Base-by-base conservation (phyloP, 64 coral and sea anemone species). In the Montipora cactus region DNA sequence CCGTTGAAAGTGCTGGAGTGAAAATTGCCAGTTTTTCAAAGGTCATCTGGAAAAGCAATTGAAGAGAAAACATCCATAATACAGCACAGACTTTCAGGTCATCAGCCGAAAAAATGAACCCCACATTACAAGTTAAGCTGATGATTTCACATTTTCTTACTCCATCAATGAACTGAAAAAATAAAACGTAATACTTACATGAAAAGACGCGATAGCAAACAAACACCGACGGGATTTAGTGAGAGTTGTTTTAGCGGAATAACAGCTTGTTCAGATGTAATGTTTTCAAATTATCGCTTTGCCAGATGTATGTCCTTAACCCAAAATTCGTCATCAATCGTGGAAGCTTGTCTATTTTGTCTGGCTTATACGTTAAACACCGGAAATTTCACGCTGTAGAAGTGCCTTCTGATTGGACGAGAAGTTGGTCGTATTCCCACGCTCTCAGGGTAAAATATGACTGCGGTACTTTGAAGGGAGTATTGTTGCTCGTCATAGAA, bases 251-350 rank as follows among this genome's bases (percentile, higher is more conserved):
- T 84, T 84, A 84, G 81, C 81, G 81, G 59, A 59, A 47, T 67
- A 84, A 84, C 82, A 86, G 82, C 82, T 84, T 86, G 82, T 86
- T 71, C 82, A 86, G 16, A 71, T 70, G 82, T 86, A 66, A 71
- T 86, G 82, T 86, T 86, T 86, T 86, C 82, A 86, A 86, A 86
- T 86, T 86, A 86, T 86, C 82, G 82, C 82, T 86, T 86, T 50
- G 64, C 82, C 82, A 48, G 82, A 37, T 86, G 82, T 86, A 16
- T 49, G 66, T 12, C 37, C 9, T 15, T 59, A 47, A 68, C n/a
- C 62, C 8, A 45, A 18, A 18, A 71, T 72, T 86, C 82, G 82
- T 86, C 82, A 86, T 71, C 66, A 18, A 45, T 49, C 66, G 49
- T 50, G 82, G 82, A 86, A 86, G 82, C 46, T 16, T 71, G 67